Evolutionary conservation across 2,888 invertebrate genomes (phyloP), one percentile per base, ranked within the genome.

Genomic region (Drosophila mulleri): DNA sequence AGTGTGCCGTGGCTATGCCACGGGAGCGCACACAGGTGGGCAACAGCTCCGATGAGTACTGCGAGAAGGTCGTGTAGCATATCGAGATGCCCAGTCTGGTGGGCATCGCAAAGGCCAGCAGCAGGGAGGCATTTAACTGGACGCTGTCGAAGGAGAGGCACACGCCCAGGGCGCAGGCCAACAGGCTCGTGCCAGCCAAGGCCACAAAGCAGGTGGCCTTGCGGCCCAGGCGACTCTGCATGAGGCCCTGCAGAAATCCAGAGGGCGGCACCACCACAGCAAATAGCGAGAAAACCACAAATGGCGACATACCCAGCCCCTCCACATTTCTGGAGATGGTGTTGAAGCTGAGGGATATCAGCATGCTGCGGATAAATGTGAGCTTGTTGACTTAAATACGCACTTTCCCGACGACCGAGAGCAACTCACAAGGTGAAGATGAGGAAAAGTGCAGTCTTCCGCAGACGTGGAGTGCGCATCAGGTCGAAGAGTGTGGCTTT

Each of bases 51-150:
- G 95, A 94, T 2, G 94, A 94, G 82, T 95, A 95, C 88, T 95
- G 95, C n/a, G 94, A 94, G 20, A 94, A 94, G 7, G 94, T 94
- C 83, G 94, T 95, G 81, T 94, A 95, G 12, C 94, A 94, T n/a
- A 94, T 93, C 56, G 94, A 94, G 26, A 95, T 94, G 23, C 94
- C 94, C 59, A 95, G 92, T 11, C 95, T 92, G 12, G 94, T 94
- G 54, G 94, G 90, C 61, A 94, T 89, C 2, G 94, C 93, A 61
- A 95, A 78, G 3, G 93, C 89, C 47, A 94, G 90, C 41, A 94
- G 72, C 20, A 91, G 68, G 3, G 93, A 91, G 75, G 76, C 76
- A 52, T 90, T 85, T n/a, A 76, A 53, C 35, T 87, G 79, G 2
- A 75, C 72, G 0, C 82, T 75, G 56, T 91, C 89, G 44, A 80